Evolutionary conservation across 2,113 vertebrate genomes (phyloP), one percentile per base, ranked within the genome.

Genomic region (Copsychus sechellarum): DNA sequence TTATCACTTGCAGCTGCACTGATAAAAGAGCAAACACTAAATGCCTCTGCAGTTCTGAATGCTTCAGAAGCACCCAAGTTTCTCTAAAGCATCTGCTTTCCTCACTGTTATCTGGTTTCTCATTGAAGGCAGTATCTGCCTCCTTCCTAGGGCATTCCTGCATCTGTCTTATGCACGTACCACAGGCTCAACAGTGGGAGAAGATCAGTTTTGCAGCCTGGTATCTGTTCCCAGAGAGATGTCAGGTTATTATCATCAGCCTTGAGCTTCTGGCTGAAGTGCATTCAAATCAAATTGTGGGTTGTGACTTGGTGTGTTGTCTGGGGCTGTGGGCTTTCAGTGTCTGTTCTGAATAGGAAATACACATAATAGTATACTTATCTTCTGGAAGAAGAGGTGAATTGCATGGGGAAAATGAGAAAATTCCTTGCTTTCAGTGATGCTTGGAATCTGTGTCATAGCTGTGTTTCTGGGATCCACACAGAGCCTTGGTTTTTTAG

Each of bases 1-100:
- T 95, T 93, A 69, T 98, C 97, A 98, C 96, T 97, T 97, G 94
- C 97, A 98, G 97, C 97, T 97, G 96, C 97, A 79, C 96, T 97
- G 98, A 98, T 98, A 98, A 98, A 97, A 97, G 96, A 95, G 90
- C 95, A 96, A 96, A 94, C 92, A 95, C 94, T 96, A 97, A 97
- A 97, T 92, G 96, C 96, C 92, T 97, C 89, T 22, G 48, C 91
- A 92, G 64, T 91, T 88, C 83, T 62, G 95, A 97, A 96, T 88
- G 90, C 93, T 96, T 96, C 84, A 81, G 95, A 91, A 92, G 95
- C 93, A 95, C 50, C 76, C 87, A 95, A 96, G 96, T 96, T 96
- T 97, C 94, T 94, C 93, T 86, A 93, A 93, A 94, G 96, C 98
- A 96, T 96, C 96, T 97, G 95, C 97, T 97, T 97, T 94, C 96